phyloP scores from a whole-genome alignment of 64 coral and sea anemone species.

The Actinia tenebrosa region DNA sequence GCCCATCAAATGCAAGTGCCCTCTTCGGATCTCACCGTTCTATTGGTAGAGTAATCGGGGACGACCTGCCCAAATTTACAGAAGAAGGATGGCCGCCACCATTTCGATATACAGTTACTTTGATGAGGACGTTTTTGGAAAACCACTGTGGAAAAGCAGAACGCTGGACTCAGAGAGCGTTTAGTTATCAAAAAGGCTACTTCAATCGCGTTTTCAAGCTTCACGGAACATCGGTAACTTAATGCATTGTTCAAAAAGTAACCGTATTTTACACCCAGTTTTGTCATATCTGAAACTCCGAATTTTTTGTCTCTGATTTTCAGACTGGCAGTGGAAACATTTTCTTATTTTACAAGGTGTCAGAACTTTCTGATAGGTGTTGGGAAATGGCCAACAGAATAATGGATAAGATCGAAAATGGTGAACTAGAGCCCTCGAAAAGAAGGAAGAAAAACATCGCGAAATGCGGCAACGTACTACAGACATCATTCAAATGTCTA shows the following conservation, averaged over 20 bases:
- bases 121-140: not conserved
- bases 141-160: not conserved
- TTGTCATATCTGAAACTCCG: not conserved
- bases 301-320: not conserved
- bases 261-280: not conserved
- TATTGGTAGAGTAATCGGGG: not conserved
- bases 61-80: constrained; percentile 1
- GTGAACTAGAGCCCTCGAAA: not conserved
- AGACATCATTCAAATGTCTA: not conserved
- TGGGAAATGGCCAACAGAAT: not conserved
- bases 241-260: not conserved
- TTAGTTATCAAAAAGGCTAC: not conserved
- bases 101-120: not conserved
- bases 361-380: constrained; percentile 3
- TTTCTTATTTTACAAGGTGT: constrained; percentile 15
- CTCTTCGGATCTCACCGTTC: not conserved
- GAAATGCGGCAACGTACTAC: not conserved
- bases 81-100: constrained; percentile 18
- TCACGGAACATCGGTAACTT: constrained; percentile 3
- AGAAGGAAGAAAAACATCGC: not conserved
- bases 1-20: not conserved
- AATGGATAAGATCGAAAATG: constrained; percentile 2
- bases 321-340: constrained; percentile 13
- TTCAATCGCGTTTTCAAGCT: not conserved
- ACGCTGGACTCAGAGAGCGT: not conserved